These are phyloP conservation scores for Diogma glabrata DNA, from an alignment of 2,888 invertebrate species.

Conservation along the genomic window DNA sequence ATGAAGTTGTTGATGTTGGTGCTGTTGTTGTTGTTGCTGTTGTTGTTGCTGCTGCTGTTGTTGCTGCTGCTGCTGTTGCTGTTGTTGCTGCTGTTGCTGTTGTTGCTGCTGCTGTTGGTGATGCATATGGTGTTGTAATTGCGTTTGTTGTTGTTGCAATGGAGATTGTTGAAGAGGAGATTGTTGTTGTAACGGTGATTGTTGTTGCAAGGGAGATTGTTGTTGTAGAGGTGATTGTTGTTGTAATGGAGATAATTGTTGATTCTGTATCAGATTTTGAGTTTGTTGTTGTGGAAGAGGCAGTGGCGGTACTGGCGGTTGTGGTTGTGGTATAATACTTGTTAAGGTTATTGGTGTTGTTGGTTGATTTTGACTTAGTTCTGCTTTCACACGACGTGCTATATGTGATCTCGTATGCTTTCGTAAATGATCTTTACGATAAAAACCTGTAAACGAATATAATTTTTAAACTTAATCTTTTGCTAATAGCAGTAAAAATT, in stretches of 20 bases:
- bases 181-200: conserved; percentile 24
- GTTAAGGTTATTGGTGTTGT: conserved; percentile 18
- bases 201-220: conserved; percentile 18
- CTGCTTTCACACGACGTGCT: conserved; percentile 71
- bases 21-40: not conserved
- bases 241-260: conserved; percentile 30
- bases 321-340: conserved; percentile 29
- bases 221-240: conserved; percentile 17
- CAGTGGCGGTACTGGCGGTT: conserved; percentile 9
- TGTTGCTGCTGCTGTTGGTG: conserved; percentile 3
- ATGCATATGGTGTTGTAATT: not conserved
- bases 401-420: conserved; percentile 78
- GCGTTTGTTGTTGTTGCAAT: not conserved
- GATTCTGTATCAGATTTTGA: conserved; percentile 33
- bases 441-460: conserved; percentile 50
- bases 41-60: not conserved
- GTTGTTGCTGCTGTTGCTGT: not conserved
- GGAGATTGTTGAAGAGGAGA: not conserved
- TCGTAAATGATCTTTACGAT: conserved; percentile 74
- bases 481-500: too few relatives aligned
- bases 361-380: conserved; percentile 34
- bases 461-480: too few relatives aligned
- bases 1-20: conserved; percentile 2
- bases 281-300: conserved; percentile 19
- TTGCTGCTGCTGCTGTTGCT: not conserved